A percentile compares a stretch with the other conserved stretches of the same genome.
Conservation (phyloP, 2,797 vertebrate species). For the Rhinoraja longicauda region DNA sequence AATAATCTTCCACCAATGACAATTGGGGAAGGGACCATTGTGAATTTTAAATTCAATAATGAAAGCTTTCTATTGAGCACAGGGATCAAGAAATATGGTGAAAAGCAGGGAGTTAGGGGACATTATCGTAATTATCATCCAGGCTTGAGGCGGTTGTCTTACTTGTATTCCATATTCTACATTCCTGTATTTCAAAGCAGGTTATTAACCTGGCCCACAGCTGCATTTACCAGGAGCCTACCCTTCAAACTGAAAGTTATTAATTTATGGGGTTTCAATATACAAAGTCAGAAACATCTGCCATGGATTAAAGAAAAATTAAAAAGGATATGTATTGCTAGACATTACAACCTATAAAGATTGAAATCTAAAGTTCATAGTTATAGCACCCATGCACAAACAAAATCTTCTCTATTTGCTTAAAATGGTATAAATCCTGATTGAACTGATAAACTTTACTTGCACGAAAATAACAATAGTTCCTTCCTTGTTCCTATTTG, state of each 20-base stretch:
- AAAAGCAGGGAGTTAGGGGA: no score
- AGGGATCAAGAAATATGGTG: no score
- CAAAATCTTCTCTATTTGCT: background rate
- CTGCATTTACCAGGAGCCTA: background rate
- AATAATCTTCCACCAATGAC: no score
- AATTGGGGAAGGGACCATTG: no score
- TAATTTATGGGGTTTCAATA: no score
- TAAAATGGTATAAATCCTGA: background rate
- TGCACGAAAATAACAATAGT: background rate
- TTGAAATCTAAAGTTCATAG: background rate
- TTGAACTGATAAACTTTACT: background rate
- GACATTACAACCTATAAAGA: background rate
- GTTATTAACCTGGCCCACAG: background rate
- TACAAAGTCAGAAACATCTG: no score
- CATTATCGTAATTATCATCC: no score
- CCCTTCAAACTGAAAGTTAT: background rate
- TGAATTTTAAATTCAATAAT: no score
- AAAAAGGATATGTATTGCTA: background rate
- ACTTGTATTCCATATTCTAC: no score
- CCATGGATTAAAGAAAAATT: no score
- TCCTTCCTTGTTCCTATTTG: background rate
- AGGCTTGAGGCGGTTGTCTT: no score
- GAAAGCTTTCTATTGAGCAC: no score
- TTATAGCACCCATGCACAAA: background rate
- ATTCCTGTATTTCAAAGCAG: background rate